phyloP scores from a whole-genome alignment of 2,888 invertebrate genomes.

The Melanostoma mellinum region DNA sequence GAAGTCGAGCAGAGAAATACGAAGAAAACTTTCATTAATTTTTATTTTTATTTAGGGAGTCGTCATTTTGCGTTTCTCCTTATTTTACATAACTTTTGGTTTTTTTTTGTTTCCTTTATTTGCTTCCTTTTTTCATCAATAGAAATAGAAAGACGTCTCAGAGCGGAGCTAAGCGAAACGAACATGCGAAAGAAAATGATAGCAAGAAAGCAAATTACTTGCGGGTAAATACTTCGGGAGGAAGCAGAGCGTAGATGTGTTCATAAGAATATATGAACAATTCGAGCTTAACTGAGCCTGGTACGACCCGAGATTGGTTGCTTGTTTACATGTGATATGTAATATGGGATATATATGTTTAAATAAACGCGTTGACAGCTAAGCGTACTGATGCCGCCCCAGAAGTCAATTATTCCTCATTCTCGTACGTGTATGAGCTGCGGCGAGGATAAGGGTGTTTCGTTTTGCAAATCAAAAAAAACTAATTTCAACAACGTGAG shows the following conservation, averaged over 20 bases:
- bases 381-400: too few species aligned
- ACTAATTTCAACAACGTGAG: too few species aligned
- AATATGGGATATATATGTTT: too few species aligned
- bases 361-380: too few species aligned
- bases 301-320: too few species aligned
- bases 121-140: constrained; percentile 3
- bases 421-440: too few species aligned
- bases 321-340: too few species aligned
- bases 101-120: constrained; percentile 6
- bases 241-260: not conserved
- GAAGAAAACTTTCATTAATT: constrained; percentile 67
- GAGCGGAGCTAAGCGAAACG: not conserved
- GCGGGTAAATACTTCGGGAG: not conserved
- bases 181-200: constrained; percentile 11
- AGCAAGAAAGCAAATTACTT: constrained; percentile 25
- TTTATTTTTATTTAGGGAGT: constrained; percentile 65
- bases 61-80: constrained; percentile 64
- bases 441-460: too few species aligned
- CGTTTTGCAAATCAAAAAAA: too few species aligned
- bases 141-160: constrained; percentile 8
- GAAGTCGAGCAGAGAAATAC: not conserved
- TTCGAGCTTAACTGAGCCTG: too few species aligned
- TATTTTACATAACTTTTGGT: constrained; percentile 40
- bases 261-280: not conserved
- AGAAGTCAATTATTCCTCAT: too few species aligned